phyloP scores from a whole-genome alignment of 1,140 invertebrate genomes.

The Monomorium pharaonis region DNA sequence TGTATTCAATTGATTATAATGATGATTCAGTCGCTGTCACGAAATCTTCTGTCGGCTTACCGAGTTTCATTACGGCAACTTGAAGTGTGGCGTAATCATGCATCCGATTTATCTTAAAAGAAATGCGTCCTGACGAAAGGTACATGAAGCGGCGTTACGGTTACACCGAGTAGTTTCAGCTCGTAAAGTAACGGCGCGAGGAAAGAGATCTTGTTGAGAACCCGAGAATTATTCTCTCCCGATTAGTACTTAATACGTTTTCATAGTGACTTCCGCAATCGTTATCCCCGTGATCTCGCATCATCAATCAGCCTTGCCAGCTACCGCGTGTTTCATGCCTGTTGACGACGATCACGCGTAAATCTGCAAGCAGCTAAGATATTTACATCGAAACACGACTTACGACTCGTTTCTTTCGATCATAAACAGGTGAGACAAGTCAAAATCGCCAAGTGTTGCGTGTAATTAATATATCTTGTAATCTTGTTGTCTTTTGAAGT shows the following conservation, averaged over 20 bases:
- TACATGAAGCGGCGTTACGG: background rate
- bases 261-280: conserved; percentile 75
- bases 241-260: conserved; percentile 67
- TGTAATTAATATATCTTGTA: conserved; percentile 2
- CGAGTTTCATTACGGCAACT: background rate
- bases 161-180: conserved; percentile 31
- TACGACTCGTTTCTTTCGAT: conserved; percentile 1
- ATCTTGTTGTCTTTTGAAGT: background rate
- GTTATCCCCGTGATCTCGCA: conserved; percentile 74
- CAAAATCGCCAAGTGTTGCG: conserved; percentile 8
- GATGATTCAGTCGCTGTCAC: background rate
- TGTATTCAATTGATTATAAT: conserved; percentile 3
- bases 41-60: conserved; percentile 6
- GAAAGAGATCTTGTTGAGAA: conserved; percentile 52
- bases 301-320: conserved; percentile 76
- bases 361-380: conserved; percentile 74
- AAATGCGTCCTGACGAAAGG: conserved; percentile 20
- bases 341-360: conserved; percentile 76
- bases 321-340: conserved; percentile 78
- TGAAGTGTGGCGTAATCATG: background rate
- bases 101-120: conserved; percentile 19
- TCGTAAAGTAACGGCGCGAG: conserved; percentile 30
- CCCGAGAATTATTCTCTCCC: conserved; percentile 54
- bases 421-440: background rate
- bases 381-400: conserved; percentile 68